Evolutionary conservation across 2,797 vertebrate genomes (phyloP).

Genomic region (Rhadinocentrus ornatus): DNA sequence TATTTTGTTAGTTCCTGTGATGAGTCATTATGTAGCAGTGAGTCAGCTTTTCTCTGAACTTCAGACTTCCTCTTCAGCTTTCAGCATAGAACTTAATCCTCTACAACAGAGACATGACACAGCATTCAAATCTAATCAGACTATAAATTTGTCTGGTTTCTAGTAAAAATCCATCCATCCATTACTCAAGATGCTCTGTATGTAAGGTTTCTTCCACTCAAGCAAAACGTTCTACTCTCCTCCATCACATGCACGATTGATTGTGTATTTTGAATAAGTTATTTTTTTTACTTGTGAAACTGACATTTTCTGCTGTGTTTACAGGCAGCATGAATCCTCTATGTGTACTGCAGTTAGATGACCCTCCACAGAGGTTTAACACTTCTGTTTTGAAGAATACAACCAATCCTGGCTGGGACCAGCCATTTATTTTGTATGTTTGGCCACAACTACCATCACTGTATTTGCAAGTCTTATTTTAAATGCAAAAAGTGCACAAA

Average conservation of each 20-base stretch:
- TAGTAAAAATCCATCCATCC: constrained; percentile 1
- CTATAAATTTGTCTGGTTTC: constrained; percentile 12
- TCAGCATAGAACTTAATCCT: constrained; percentile 14
- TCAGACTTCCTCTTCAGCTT: constrained; percentile 17
- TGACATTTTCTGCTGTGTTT: constrained; percentile 29
- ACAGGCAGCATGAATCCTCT: constrained; percentile 83
- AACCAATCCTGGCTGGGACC: constrained; percentile 87
- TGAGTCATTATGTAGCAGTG: constrained; percentile 30
- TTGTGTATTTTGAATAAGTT: too few relatives aligned
- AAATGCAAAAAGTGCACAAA: neutral
- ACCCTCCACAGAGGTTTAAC: constrained; percentile 90
- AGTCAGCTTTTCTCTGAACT: constrained; percentile 19
- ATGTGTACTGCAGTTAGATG: constrained; percentile 88
- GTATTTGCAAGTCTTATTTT: neutral
- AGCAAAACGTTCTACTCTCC: constrained; percentile 10
- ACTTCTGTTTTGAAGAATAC: constrained; percentile 83
- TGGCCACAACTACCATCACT: neutral
- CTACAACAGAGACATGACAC: constrained; percentile 26
- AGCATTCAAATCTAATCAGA: constrained; percentile 1
- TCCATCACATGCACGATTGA: constrained; percentile 50
- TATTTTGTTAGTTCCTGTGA: constrained; percentile 22
- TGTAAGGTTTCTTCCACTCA: constrained; percentile 14
- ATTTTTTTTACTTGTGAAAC: neutral
- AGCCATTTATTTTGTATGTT: constrained; percentile 94
- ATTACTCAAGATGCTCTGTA: neutral